phyloP scores from a whole-genome alignment of 2,888 invertebrate genomes.

The Gastrophysa polygoni region DNA sequence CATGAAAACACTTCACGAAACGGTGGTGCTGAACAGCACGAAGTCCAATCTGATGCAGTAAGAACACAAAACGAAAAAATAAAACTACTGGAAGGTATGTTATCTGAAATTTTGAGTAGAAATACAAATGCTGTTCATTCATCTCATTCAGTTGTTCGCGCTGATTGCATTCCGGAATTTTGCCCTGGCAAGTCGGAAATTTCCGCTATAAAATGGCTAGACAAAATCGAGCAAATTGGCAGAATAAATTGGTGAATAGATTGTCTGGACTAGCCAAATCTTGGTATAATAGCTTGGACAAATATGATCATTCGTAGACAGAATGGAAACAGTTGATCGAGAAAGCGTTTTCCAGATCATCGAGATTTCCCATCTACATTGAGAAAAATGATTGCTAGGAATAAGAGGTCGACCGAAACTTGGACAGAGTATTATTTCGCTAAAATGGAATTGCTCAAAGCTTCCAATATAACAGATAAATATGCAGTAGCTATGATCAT shows the following conservation, averaged over 20 bases:
- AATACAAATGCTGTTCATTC: too few relatives aligned
- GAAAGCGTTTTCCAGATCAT: slow-evolving; percentile 26
- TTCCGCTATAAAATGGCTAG: slow-evolving; percentile 12
- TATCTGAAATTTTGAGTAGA: too few relatives aligned
- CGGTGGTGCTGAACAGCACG: too few relatives aligned
- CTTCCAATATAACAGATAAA: slow-evolving; percentile 17
- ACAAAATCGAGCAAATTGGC: slow-evolving; percentile 20
- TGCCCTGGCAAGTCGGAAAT: slow-evolving; percentile 5
- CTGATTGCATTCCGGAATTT: slow-evolving; percentile 18
- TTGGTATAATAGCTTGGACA: slow-evolving; percentile 22
- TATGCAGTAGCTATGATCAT: slow-evolving; percentile 26
- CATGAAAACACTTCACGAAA: too few relatives aligned
- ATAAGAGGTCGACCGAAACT: slow-evolving; percentile 17
- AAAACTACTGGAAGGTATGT: not conserved
- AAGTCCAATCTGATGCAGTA: not conserved
- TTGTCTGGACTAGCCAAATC: slow-evolving; percentile 13
- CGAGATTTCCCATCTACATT: slow-evolving; percentile 24
- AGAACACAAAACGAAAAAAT: not conserved
- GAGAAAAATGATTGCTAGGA: slow-evolving; percentile 18
- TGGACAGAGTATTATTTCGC: slow-evolving; percentile 25
- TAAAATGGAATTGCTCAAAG: slow-evolving; percentile 20
- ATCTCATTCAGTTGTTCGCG: not conserved
- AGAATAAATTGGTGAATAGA: slow-evolving; percentile 14
- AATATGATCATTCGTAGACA: slow-evolving; percentile 22
- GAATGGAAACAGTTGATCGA: slow-evolving; percentile 18